Base-by-base conservation (phyloP, 92 coral and sea anemone genomes). In the Palythoa heliodiscus region DNA sequence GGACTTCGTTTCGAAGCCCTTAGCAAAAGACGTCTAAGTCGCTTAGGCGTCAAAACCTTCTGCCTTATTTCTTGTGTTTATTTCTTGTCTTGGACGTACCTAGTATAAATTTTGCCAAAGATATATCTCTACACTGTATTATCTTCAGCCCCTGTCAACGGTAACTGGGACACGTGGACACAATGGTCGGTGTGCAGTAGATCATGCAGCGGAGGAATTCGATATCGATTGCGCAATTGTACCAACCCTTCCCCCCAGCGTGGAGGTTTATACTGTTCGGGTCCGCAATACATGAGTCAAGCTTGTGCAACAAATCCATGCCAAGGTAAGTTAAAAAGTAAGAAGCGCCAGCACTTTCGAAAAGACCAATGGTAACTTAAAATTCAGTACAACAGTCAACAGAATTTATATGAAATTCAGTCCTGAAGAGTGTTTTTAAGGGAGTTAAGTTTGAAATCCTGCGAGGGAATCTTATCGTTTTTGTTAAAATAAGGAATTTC, bases 171-270 rank as follows among this genome's bases (percentile, higher is more conserved):
- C 7, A 2, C 19, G 13, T 64, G 70, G 70, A 64, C 70, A 7
- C 37, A n/a, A 64, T 64, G 11, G n/a, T n/a, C 25, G 35, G 9
- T 8, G 2, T 64, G 70, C 70, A 64, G 70, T 11, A 64, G 19
- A 23, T 23, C 70, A 22, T 64, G 70, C 35, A 7, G 25, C 19
- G 70, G 70, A 64, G 70, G 70, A n/a, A 23, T 19, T 19, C 70
- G 70, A 64, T 64, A n/a, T 7, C 70, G 70, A 64, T 64, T 37
- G 7, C 70, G 70, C 70, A 64, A 64, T n/a, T 64, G 70, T 19
- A 64, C 70, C 11, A 64, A 64, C 11, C 70, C 70, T 25, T 23
- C 25, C 19, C 70, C 70, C 24, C 24, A 22, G 35, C 24, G 35
- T 64, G 70, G 70, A 64, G 70, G 70, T 8, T 15, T 19, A 22